Evolutionary conservation across 2,113 vertebrate genomes (phyloP).

Genomic region (Pica pica): DNA sequence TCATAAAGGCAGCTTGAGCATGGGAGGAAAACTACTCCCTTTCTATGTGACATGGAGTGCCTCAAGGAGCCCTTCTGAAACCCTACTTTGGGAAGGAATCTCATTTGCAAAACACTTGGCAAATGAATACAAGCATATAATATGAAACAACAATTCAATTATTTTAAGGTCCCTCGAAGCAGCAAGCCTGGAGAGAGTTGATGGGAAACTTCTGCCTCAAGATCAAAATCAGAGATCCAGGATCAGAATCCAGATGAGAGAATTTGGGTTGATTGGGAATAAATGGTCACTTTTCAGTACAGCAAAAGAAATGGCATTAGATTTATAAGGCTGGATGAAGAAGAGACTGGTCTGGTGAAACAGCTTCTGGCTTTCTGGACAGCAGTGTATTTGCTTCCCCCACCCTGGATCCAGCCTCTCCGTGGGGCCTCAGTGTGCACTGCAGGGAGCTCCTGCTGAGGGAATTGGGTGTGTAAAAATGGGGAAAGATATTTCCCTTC

Average conservation of each 20-base stretch:
- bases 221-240: background rate
- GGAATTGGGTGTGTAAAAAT: background rate
- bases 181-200: background rate
- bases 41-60: background rate
- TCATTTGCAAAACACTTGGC: background rate
- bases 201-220: background rate
- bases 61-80: background rate
- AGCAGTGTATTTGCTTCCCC: background rate
- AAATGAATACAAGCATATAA: background rate
- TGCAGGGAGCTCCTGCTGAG: background rate
- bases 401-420: background rate
- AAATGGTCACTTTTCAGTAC: background rate
- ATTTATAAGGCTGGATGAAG: background rate
- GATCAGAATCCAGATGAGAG: background rate
- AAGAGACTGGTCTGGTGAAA: background rate
- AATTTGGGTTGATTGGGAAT: background rate
- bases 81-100: background rate
- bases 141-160: background rate
- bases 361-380: background rate
- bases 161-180: background rate
- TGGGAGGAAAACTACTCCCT: background rate
- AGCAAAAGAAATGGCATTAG: background rate
- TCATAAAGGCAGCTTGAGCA: background rate
- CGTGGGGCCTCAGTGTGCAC: background rate
- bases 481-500: background rate